Conservation (phyloP, 2,888 invertebrate genomes). For the Chouioia cunea region DNA sequence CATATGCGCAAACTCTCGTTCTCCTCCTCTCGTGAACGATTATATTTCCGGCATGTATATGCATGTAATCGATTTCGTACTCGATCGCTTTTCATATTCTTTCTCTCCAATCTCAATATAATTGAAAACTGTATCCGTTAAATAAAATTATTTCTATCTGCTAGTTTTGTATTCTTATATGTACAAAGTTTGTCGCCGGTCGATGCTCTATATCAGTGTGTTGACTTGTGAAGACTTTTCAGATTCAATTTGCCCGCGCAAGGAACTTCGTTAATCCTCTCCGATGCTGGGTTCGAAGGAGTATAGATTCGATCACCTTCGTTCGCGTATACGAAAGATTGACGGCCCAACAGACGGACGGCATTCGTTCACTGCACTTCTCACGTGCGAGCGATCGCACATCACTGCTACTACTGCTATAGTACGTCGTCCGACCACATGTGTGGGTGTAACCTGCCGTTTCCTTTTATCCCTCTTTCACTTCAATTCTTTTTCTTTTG, state of each 20-base stretch:
- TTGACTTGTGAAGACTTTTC: constrained; percentile 11
- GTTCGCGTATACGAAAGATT: constrained; percentile 51
- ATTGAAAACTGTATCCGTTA: too few relatives aligned
- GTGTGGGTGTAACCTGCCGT: too few relatives aligned
- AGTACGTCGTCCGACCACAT: too few relatives aligned
- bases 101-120: background rate
- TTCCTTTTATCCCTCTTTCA: too few relatives aligned
- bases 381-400: constrained; percentile 42
- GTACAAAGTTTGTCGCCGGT: background rate
- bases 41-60: background rate
- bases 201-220: background rate
- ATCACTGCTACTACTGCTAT: constrained; percentile 17
- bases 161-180: background rate
- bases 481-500: too few relatives aligned
- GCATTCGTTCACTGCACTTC: constrained; percentile 50
- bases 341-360: constrained; percentile 50
- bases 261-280: constrained; percentile 53
- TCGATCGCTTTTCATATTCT: background rate
- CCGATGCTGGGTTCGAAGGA: constrained; percentile 34
- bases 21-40: background rate
- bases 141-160: background rate
- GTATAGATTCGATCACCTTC: constrained; percentile 56
- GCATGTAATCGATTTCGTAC: constrained; percentile 19
- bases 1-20: constrained; percentile 8
- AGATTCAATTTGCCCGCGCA: constrained; percentile 16